Base-by-base conservation (phyloP, 92 coral and sea anemone species). In the Diadumene lineata region DNA sequence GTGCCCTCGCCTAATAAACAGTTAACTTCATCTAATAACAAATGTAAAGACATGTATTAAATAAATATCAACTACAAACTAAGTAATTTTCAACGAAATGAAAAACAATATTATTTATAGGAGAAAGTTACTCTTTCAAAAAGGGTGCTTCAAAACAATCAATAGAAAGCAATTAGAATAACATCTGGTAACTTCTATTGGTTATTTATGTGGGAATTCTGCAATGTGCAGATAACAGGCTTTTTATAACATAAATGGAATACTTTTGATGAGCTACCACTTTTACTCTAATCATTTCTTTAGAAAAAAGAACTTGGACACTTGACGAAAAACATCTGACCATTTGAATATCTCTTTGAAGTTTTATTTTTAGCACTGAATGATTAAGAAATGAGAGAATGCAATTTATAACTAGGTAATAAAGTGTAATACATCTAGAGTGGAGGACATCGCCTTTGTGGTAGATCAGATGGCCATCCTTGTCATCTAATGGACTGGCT, bases 401-500 rank as follows among this genome's bases (percentile, higher is more conserved):
- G 64, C 6, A 22, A 58, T 38, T 38, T 4, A 4, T 38, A 38
- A 38, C 48, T 4, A 38, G 48, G 48, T 18, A 73, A 58, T 53
- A 48, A 34, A 73, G 64, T 57, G 67, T 22, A 27, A 74, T 96
- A 96, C 99, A 96, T 96, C 99, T 96, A 79, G 97, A 89, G 76
- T 96, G 88, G 82, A 96, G 93, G 86, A 90, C 67, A 88, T 96
- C 99, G 75, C 99, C 99, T 78, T 83, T 81, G 46, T 89, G 97
- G 82, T 86, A 96, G 61, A 86, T 74, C 75, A 96, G 97, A 84
- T 96, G 99, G 48, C 99, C 99, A 60, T 92, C 99, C 83, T 96
- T 90, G 61, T 96, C 99, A 70, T 92, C 99, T 87, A 79, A 84
- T 81, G 77, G 60, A 73, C 96, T 86, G 82, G 98, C 62, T 79